phyloP scores from a whole-genome alignment of 2,113 vertebrate species.

The Chaetodon auriga region DNA sequence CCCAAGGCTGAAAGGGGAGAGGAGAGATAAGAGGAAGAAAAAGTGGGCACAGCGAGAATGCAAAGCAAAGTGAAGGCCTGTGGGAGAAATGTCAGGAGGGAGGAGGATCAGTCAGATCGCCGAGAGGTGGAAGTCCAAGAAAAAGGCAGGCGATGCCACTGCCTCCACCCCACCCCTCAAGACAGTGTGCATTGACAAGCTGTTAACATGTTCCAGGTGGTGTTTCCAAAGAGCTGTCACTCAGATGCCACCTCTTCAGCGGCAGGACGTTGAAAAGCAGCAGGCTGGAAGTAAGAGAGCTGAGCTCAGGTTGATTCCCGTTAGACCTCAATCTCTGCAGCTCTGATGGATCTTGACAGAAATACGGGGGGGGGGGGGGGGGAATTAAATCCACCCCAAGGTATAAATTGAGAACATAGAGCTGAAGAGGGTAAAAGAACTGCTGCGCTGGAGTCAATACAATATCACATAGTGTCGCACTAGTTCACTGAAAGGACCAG shows the following conservation, averaged over 20 bases:
- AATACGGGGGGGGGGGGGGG: constrained; percentile 32
- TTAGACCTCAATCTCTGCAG: constrained; percentile 58
- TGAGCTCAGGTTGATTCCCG: constrained; percentile 49
- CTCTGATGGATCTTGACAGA: constrained; percentile 48
- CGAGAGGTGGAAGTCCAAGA: constrained; percentile 15
- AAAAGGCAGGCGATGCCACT: constrained; percentile 31
- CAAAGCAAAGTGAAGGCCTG: constrained; percentile 41
- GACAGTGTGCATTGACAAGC: constrained; percentile 31
- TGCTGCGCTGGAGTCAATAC: constrained; percentile 18
- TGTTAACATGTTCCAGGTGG: constrained; percentile 59
- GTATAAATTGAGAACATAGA: neutral
- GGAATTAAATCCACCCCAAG: constrained; percentile 30
- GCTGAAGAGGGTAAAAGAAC: constrained; percentile 2
- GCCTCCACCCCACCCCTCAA: neutral
- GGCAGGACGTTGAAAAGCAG: constrained; percentile 15
- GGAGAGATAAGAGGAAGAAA: constrained; percentile 54
- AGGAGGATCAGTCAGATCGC: neutral
- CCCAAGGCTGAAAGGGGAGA: constrained; percentile 41
- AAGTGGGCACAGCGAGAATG: constrained; percentile 8
- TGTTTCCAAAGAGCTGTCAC: constrained; percentile 64
- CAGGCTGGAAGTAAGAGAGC: constrained; percentile 6
- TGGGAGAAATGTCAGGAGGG: constrained; percentile 51
- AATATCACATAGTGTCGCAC: neutral
- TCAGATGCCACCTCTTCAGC: constrained; percentile 18
- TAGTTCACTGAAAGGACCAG: neutral